Percentiles rank a stretch among this genome's conserved stretches.
phyloP scores from a whole-genome alignment of 2,113 vertebrate species.

The Phocoena sinus region DNA sequence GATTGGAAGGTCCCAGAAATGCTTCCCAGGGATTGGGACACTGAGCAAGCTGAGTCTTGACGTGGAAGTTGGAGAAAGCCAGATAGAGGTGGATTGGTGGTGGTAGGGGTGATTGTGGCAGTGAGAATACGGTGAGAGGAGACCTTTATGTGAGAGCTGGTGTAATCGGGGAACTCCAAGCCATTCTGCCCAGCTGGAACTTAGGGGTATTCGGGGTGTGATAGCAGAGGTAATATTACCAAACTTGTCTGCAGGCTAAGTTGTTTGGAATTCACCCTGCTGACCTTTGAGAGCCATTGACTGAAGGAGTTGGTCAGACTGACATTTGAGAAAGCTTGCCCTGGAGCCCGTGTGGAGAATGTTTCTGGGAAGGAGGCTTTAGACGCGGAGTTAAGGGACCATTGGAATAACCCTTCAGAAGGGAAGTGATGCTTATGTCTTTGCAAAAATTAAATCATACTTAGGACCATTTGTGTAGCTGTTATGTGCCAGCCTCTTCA shows the following conservation, averaged over 20 bases:
- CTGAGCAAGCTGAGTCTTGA: neutral
- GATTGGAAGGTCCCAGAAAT: neutral
- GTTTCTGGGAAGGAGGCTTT: neutral
- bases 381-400: neutral
- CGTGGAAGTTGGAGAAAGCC: neutral
- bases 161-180: neutral
- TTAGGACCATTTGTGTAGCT: neutral
- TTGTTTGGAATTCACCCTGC: neutral
- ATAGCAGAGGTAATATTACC: fast-evolving
- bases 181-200: neutral
- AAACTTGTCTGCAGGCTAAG: neutral
- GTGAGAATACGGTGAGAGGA: neutral
- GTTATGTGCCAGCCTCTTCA: neutral
- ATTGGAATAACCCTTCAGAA: neutral
- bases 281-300: neutral
- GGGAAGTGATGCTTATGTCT: neutral
- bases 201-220: neutral
- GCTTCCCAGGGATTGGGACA: neutral
- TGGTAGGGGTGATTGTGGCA: neutral
- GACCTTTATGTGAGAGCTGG: neutral
- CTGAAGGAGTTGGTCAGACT: neutral
- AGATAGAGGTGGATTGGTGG: neutral
- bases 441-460: neutral
- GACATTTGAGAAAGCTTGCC: neutral
- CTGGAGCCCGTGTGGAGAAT: neutral